phyloP scores from a whole-genome alignment of 2,113 vertebrate species.

The Noctilio leporinus region DNA sequence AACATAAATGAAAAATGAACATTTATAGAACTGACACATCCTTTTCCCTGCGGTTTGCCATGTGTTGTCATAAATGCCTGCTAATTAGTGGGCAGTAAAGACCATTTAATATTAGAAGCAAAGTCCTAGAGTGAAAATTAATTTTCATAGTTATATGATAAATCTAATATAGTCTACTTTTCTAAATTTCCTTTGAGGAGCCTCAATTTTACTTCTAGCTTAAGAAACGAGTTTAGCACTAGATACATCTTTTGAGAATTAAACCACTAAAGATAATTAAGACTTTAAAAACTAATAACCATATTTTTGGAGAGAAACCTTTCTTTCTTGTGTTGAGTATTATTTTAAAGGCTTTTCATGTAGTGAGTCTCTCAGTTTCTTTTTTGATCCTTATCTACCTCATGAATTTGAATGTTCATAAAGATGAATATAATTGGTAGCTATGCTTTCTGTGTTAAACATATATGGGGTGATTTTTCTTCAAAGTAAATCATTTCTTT shows the following conservation, averaged over 20 bases:
- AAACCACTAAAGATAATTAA: not conserved
- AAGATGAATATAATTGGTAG: conserved; percentile 51
- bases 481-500: conserved; percentile 67
- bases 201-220: conserved; percentile 13
- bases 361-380: conserved; percentile 15
- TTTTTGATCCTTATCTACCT: conserved; percentile 38
- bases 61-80: not conserved
- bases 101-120: not conserved
- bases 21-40: not conserved
- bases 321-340: not conserved
- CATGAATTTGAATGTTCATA: conserved; percentile 43
- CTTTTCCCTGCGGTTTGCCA: not conserved
- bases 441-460: conserved; percentile 36
- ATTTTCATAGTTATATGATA: not conserved
- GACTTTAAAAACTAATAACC: not conserved
- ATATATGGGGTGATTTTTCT: conserved; percentile 67
- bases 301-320: not conserved
- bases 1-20: not conserved
- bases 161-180: not conserved
- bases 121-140: conserved; percentile 9
- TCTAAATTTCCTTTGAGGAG: not conserved
- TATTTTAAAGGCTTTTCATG: not conserved
- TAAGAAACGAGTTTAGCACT: not conserved
- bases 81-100: not conserved
- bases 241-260: not conserved